A percentile compares a stretch with the other conserved stretches of the same genome.
These are phyloP conservation scores for Carassius auratus DNA, from an alignment of 2,113 vertebrate species.

Conservation along the genomic window DNA sequence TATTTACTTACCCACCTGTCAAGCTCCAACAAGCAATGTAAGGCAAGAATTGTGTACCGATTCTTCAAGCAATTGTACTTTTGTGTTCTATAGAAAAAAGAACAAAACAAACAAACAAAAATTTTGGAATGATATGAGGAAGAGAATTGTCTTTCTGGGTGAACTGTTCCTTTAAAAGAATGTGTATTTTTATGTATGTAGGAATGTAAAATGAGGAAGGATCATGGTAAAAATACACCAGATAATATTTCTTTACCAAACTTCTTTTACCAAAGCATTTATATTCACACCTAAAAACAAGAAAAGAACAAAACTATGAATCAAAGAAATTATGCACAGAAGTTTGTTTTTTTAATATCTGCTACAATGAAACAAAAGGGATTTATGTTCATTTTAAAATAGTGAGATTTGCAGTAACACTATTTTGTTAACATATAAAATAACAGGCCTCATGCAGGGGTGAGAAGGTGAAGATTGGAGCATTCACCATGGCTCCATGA, in stretches of 20 bases:
- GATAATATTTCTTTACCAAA: not conserved
- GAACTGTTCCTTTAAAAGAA: not conserved
- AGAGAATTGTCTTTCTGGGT: not conserved
- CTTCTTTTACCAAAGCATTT: not conserved
- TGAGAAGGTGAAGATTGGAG: conserved; percentile 83
- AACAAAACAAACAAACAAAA: too few species aligned
- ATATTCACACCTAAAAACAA: too few species aligned
- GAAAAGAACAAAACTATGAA: too few species aligned
- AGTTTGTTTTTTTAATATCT: too few species aligned
- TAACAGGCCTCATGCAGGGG: conserved; percentile 89
- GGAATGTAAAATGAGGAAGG: conserved; percentile 2
- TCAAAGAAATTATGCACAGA: too few species aligned
- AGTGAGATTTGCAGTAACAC: too few species aligned
- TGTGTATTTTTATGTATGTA: conserved; percentile 1
- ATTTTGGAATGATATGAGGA: not conserved
- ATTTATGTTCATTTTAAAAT: too few species aligned
- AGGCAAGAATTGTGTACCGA: not conserved
- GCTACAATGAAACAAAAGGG: too few species aligned
- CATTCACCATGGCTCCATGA: conserved; percentile 85
- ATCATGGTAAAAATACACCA: too few species aligned
- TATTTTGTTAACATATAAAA: too few species aligned
- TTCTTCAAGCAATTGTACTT: not conserved
- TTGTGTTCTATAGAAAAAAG: not conserved
- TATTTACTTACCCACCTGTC: not conserved
- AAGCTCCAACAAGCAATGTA: not conserved